These are phyloP conservation scores for Pygoscelis antarcticus DNA, from an alignment of 2,113 vertebrate genomes.

Conservation along the genomic window DNA sequence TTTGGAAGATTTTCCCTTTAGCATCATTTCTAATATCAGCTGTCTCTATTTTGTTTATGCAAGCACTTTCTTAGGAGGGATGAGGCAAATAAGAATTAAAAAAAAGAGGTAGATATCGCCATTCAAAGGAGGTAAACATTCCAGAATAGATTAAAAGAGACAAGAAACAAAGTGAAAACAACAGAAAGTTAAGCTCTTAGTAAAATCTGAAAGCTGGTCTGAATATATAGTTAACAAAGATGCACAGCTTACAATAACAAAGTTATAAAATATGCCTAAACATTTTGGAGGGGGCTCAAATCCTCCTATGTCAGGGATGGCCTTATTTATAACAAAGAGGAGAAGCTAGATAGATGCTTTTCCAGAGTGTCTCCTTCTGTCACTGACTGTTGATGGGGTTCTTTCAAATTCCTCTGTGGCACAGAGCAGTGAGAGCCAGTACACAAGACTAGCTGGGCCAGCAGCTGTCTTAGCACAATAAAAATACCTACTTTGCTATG, in stretches of 20 bases:
- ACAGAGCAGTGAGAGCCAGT: neutral
- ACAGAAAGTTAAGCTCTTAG: neutral
- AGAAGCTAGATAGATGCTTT: neutral
- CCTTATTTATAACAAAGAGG: neutral
- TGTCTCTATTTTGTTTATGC: neutral
- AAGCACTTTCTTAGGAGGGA: neutral
- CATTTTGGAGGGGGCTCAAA: neutral
- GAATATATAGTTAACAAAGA: neutral
- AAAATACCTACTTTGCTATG: neutral
- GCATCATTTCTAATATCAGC: neutral
- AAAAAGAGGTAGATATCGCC: neutral
- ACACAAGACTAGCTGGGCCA: neutral
- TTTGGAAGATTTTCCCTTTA: conserved; percentile 1
- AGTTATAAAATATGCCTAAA: neutral
- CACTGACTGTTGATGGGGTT: neutral
- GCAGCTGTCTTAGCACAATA: neutral
- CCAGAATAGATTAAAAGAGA: neutral
- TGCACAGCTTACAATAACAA: neutral
- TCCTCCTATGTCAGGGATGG: neutral
- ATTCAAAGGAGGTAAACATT: neutral
- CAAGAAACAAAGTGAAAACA: neutral
- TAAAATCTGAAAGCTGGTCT: neutral
- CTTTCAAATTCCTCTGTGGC: neutral
- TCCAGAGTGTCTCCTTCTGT: neutral
- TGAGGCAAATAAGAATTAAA: neutral